A percentile compares a stretch with the other conserved stretches of the same genome.
Evolutionary conservation across 2,113 vertebrate genomes (phyloP).

Genomic region (Carassius auratus): DNA sequence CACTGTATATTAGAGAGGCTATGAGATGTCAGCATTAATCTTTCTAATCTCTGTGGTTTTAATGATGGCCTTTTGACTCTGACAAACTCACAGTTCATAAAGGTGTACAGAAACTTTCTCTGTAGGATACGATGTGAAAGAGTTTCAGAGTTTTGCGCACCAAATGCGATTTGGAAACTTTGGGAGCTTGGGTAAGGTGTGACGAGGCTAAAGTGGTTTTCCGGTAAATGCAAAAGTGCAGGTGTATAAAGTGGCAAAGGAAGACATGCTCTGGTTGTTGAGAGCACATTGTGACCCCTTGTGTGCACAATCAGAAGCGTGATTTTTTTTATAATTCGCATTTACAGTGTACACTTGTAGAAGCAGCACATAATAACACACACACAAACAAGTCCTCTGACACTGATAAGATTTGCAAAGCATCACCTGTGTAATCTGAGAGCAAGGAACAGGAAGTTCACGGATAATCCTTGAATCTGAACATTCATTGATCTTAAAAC

Average conservation of each 20-base stretch:
- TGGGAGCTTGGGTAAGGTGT: conserved; percentile 38
- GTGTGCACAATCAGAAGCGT: conserved; percentile 26
- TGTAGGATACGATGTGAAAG: conserved; percentile 16
- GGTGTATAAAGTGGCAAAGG: conserved; percentile 28
- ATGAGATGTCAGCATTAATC: conserved; percentile 31
- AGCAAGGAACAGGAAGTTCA: conserved; percentile 45
- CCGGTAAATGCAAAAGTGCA: conserved; percentile 34
- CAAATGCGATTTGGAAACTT: conserved; percentile 36
- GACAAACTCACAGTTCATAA: conserved; percentile 29
- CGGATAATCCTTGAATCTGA: conserved; percentile 43
- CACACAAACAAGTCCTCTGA: conserved; percentile 48
- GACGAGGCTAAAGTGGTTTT: conserved; percentile 27
- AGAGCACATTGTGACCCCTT: conserved; percentile 44
- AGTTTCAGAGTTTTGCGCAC: conserved; percentile 11
- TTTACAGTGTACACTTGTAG: conserved; percentile 14
- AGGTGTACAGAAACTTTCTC: neutral
- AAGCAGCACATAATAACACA: conserved; percentile 33
- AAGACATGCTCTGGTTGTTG: conserved; percentile 32
- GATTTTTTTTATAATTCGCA: conserved; percentile 41
- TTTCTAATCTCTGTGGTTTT: conserved; percentile 17
- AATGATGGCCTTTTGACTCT: conserved; percentile 22
- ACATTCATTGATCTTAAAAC: conserved; percentile 42
- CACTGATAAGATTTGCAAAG: conserved; percentile 49
- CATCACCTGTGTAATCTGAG: conserved; percentile 67
- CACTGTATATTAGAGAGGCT: conserved; percentile 8